A percentile compares a stretch with the other conserved stretches of the same genome.
Evolutionary conservation across 2,888 invertebrate species (phyloP).

Genomic region (Encarsia formosa): DNA sequence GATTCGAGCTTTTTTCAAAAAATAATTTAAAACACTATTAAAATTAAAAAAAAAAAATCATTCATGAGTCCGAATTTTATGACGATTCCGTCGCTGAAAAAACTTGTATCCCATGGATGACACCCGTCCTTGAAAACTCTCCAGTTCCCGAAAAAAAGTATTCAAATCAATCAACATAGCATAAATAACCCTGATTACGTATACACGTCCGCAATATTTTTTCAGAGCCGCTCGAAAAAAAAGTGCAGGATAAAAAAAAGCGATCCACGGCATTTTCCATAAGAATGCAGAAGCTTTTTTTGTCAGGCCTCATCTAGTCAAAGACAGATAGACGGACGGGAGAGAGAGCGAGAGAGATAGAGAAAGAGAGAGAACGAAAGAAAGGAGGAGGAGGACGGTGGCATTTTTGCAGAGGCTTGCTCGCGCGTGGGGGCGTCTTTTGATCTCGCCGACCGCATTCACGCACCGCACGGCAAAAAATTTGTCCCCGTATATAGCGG

Average conservation of each 20-base stretch:
- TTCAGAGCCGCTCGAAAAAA: background rate
- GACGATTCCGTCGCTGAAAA: no score
- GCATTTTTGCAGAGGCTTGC: constrained; percentile 18
- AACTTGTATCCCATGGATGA: no score
- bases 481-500: constrained; percentile 10
- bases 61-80: no score
- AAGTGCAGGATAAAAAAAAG: background rate
- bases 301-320: constrained; percentile 2
- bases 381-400: constrained; percentile 10
- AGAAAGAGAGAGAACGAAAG: no score
- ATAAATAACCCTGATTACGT: no score
- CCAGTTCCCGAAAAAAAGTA: no score
- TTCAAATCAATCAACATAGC: no score
- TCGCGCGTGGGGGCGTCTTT: constrained; percentile 22
- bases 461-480: constrained; percentile 15
- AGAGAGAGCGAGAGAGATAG: background rate
- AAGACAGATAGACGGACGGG: constrained; percentile 5
- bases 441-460: constrained; percentile 24
- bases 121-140: no score
- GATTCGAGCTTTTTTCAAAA: no score
- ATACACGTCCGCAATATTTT: no score
- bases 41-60: no score
- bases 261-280: constrained; percentile 5
- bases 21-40: no score
- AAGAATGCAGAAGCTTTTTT: constrained; percentile 7